A percentile compares a stretch with the other conserved stretches of the same genome.
phyloP scores from a whole-genome alignment of 2,888 invertebrate species.

The Dolichopus griseipennis region DNA sequence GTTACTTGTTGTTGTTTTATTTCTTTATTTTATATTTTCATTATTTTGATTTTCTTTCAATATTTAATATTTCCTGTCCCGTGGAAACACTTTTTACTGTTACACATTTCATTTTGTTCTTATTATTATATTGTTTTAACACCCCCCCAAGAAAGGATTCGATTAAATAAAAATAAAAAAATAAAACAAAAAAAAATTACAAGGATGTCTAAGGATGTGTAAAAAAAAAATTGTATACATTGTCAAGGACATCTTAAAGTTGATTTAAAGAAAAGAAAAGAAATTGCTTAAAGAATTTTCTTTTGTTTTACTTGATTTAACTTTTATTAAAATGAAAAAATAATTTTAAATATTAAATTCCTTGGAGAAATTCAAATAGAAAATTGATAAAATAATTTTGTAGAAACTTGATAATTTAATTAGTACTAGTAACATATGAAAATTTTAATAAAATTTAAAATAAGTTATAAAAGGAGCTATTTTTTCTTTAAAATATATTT shows the following conservation, averaged over 20 bases:
- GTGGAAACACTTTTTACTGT: background rate
- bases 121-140: background rate
- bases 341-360: too few species aligned
- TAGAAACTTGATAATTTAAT: too few species aligned
- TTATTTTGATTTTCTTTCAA: background rate
- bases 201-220: background rate
- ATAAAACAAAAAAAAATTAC: background rate
- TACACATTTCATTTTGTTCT: background rate
- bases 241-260: conserved; percentile 6
- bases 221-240: background rate
- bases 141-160: background rate
- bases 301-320: too few species aligned
- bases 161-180: background rate
- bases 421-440: too few species aligned
- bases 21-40: background rate
- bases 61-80: background rate
- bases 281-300: too few species aligned
- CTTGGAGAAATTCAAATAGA: too few species aligned
- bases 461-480: too few species aligned
- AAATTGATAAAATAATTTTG: too few species aligned
- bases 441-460: too few species aligned
- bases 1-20: background rate
- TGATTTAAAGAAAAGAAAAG: background rate
- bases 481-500: too few species aligned
- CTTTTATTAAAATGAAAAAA: too few species aligned